Evolutionary conservation across 2,113 vertebrate species (phyloP), one percentile per base, ranked within the genome.

Genomic region (Macquaria australasica): DNA sequence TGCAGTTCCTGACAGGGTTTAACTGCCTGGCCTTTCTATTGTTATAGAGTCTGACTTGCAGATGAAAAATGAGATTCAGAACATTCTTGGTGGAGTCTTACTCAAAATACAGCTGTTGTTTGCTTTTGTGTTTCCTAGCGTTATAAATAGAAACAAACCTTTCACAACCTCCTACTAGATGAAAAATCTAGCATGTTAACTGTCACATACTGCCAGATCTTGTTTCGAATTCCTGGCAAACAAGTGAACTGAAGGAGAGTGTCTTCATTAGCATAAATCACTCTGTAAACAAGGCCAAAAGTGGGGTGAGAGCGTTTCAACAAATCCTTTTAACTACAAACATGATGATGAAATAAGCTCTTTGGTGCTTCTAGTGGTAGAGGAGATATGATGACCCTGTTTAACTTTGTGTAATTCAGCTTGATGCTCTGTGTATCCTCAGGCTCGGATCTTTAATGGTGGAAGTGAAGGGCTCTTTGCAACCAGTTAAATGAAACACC

Each of bases 401-500:
- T 88, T 87, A 81, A 80, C 67, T 79, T 71, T 5, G 5, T 58
- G 77, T 85, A 79, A 77, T 82, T 72, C 73, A 79, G 45, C 15
- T 83, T 48, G 74, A 84, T 84, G 75, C 31, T 79, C 8, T 25
- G 73, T 62, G 20, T 60, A 59, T 88, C 85, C 81, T 87, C 72
- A 41, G 82, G 86, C 89, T 84, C 10, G n/a, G 64, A 82, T 89
- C 82, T 87, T 84, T 85, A 87, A 79, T 75, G 82, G 64, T 87
- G 77, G 77, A 87, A 86, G 60, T 85, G 87, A 92, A 79, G 81
- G n/a, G 83, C 86, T 88, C 70, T 83, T 84, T 89, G 88, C 90
- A 92, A 89, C 88, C 88, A 91, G 89, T 92, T 91, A 91, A 81
- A 81, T 78, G 34, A 70, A 89, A 87, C 77, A 67, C 59, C 68